Conservation (phyloP, 1,140 invertebrate genomes). For the honey bee (Apis mellifera) region DNA sequence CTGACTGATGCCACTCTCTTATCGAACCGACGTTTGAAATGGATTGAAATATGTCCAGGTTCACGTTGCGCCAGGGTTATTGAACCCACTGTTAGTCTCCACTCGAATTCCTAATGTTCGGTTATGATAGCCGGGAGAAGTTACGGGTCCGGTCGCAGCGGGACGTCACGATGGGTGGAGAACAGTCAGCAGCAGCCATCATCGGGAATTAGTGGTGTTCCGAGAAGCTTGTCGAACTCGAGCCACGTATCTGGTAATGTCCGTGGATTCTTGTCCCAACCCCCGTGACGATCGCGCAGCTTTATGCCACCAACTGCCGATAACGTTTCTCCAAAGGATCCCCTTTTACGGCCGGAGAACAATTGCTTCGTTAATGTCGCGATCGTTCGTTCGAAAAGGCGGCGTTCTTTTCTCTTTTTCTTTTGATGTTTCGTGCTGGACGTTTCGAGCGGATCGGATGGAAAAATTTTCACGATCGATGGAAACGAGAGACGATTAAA, state of each 20-base stretch:
- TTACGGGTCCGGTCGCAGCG: constrained; percentile 60
- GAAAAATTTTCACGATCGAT: no score
- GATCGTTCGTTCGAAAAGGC: neutral
- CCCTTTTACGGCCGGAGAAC: constrained; percentile 29
- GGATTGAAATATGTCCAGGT: constrained; percentile 67
- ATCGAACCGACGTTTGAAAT: constrained; percentile 62
- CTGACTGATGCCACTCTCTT: constrained; percentile 69
- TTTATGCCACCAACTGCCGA: constrained; percentile 23
- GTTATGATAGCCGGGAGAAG: constrained; percentile 62
- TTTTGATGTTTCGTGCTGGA: neutral
- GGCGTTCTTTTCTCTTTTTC: no score
- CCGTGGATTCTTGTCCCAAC: constrained; percentile 24
- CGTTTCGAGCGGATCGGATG: no score
- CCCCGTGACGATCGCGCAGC: constrained; percentile 32
- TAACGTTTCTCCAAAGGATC: neutral
- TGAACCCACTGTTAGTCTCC: constrained; percentile 50
- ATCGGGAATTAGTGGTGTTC: constrained; percentile 67
- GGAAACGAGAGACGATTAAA: no score
- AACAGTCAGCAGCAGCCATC: constrained; percentile 59
- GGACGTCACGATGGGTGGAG: constrained; percentile 58
- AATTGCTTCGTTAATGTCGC: constrained; percentile 12
- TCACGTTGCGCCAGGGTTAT: constrained; percentile 57
- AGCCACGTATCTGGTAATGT: constrained; percentile 34
- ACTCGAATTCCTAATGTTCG: constrained; percentile 70
- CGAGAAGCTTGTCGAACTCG: constrained; percentile 53